These are phyloP conservation scores for Chymomyza procnemis DNA, from an alignment of 2,888 invertebrate species.

Conservation along the genomic window DNA sequence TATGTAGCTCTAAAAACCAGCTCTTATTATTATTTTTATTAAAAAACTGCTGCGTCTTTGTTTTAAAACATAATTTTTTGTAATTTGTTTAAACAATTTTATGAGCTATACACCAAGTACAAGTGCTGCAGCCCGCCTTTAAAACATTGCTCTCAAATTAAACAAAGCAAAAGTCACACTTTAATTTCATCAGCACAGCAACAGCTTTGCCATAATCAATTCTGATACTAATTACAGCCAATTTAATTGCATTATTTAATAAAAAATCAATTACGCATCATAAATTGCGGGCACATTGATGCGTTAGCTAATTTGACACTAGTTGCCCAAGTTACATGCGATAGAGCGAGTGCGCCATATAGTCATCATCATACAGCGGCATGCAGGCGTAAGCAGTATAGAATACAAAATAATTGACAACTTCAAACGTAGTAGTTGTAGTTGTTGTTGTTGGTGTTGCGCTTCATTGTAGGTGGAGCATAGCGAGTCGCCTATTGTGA, in stretches of 20 bases:
- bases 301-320: not conserved
- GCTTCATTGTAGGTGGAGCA: slow-evolving; percentile 36
- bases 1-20: too few species aligned
- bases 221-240: not conserved
- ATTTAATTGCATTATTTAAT: not conserved
- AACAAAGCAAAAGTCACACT: not conserved
- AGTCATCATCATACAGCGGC: not conserved
- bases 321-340: not conserved
- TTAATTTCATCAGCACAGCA: not conserved
- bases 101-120: not conserved
- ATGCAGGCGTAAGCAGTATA: not conserved
- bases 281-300: not conserved
- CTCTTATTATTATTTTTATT: too few species aligned
- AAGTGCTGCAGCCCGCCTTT: not conserved
- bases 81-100: too few species aligned
- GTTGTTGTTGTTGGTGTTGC: slow-evolving; percentile 11
- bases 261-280: not conserved
- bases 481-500: slow-evolving; percentile 16
- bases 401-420: slow-evolving; percentile 20
- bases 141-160: not conserved
- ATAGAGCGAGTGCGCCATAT: not conserved
- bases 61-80: too few species aligned
- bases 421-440: slow-evolving; percentile 17
- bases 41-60: too few species aligned
- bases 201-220: not conserved